Evolutionary conservation across 2,113 vertebrate species (phyloP).

Genomic region (Scolopax mira): DNA sequence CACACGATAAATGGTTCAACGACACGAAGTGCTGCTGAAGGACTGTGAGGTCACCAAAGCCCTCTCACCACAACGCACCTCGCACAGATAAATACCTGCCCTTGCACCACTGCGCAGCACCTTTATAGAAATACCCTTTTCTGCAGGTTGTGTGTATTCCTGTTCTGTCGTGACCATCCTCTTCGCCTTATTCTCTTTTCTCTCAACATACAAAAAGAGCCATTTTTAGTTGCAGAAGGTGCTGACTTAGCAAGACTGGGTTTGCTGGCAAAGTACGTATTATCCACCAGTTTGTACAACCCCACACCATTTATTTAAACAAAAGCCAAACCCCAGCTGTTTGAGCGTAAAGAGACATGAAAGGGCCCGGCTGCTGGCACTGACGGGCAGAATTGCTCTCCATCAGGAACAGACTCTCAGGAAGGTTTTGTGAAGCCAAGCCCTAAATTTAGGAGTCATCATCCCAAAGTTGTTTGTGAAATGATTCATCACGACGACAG

Average conservation of each 20-base stretch:
- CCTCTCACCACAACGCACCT: background rate
- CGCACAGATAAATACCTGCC: background rate
- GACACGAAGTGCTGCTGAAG: background rate
- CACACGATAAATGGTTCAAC: background rate
- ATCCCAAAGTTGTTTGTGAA: background rate
- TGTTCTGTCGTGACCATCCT: background rate
- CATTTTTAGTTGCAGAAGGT: background rate
- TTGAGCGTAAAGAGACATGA: background rate
- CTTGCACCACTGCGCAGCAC: background rate
- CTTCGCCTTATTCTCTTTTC: background rate
- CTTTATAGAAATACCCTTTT: background rate
- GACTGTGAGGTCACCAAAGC: background rate
- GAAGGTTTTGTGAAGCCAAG: background rate
- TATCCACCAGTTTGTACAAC: background rate
- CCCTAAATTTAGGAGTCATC: conserved; percentile 5
- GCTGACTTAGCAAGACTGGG: background rate
- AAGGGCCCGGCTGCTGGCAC: background rate
- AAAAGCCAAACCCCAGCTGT: background rate
- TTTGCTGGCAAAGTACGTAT: background rate
- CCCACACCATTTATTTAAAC: background rate
- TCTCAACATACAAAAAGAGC: background rate
- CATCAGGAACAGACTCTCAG: background rate
- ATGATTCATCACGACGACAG: background rate
- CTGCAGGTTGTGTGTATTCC: background rate
- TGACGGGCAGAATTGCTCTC: background rate